phyloP scores from a whole-genome alignment of 2,113 vertebrate genomes.

The Euleptes europaea region DNA sequence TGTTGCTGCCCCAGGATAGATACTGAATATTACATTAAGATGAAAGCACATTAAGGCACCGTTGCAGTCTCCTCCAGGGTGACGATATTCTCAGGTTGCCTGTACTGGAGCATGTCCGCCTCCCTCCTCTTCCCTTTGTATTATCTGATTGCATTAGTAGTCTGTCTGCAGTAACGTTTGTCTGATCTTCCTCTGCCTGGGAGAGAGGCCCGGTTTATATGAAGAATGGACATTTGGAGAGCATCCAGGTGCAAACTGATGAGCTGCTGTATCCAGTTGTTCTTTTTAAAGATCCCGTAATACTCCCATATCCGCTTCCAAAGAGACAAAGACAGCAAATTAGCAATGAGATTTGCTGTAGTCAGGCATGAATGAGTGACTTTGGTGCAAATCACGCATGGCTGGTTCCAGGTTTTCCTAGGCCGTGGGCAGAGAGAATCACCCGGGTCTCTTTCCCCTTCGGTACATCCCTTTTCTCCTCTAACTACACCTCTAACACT shows the following conservation, averaged over 20 bases:
- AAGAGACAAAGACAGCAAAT: neutral
- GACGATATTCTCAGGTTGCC: neutral
- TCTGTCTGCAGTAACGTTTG: constrained; percentile 14
- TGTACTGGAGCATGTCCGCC: neutral
- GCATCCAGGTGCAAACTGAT: constrained; percentile 47
- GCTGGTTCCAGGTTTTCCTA: too few relatives aligned
- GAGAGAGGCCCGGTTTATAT: constrained; percentile 30
- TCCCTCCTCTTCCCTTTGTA: neutral
- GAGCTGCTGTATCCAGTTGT: constrained; percentile 28
- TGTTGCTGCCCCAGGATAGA: neutral
- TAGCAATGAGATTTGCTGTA: neutral
- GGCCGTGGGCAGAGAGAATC: too few relatives aligned
- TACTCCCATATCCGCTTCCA: neutral
- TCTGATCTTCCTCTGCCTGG: neutral
- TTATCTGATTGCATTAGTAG: neutral
- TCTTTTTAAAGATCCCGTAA: constrained; percentile 37
- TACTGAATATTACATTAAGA: neutral
- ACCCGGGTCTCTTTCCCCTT: too few relatives aligned
- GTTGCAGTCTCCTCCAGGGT: neutral
- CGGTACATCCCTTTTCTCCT: too few relatives aligned
- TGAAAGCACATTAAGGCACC: neutral
- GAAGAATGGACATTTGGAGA: constrained; percentile 34
- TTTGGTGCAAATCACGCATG: neutral
- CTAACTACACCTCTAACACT: too few relatives aligned
- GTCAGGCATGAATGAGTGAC: neutral